Conservation (phyloP, 2,888 invertebrate species). For the Diplazon laetatorius region DNA sequence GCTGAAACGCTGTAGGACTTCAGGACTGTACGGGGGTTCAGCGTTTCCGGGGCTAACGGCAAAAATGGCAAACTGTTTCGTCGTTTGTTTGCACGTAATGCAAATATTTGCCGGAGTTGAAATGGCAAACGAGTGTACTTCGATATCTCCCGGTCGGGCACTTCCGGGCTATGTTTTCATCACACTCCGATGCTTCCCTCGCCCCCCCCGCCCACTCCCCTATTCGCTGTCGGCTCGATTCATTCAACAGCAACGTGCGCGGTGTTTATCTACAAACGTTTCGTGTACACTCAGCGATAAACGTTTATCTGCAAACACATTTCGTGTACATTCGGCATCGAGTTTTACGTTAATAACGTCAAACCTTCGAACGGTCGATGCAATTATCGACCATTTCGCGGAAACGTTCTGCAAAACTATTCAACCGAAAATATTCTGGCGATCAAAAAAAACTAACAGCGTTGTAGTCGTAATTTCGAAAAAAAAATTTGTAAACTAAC, state of each 20-base stretch:
- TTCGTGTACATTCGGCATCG: constrained; percentile 26
- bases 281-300: constrained; percentile 30
- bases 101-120: constrained; percentile 45
- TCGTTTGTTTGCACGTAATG: constrained; percentile 39
- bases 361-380: constrained; percentile 1
- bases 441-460: neutral
- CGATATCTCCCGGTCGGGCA: constrained; percentile 13
- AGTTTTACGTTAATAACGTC: constrained; percentile 23
- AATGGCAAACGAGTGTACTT: constrained; percentile 34
- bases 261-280: constrained; percentile 34
- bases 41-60: neutral
- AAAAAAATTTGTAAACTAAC: too few species aligned
- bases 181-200: neutral
- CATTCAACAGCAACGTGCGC: neutral
- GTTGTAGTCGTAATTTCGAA: neutral
- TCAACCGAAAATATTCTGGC: neutral
- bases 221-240: constrained; percentile 21
- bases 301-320: constrained; percentile 13
- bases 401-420: neutral
- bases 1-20: too few species aligned
- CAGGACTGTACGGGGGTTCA: too few species aligned
- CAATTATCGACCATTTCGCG: constrained; percentile 4
- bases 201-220: too few species aligned
- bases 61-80: constrained; percentile 29
- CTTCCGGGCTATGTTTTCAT: constrained; percentile 4